Evolutionary conservation across 2,888 invertebrate genomes (phyloP).

Genomic region (Melolontha melolontha): DNA sequence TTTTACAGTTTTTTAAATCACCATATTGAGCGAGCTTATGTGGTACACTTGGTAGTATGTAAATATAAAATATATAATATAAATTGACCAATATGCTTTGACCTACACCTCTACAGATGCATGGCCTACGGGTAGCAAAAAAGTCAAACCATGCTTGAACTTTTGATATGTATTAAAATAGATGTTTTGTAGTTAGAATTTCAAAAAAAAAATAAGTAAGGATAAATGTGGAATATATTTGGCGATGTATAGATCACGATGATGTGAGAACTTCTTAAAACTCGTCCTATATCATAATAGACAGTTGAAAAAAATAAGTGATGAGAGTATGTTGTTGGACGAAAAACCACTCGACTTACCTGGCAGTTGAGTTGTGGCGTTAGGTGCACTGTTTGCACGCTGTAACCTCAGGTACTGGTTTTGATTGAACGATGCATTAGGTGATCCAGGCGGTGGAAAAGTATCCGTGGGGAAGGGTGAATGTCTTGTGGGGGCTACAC

Average conservation of each 20-base stretch:
- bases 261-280: slow-evolving; percentile 37
- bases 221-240: background rate
- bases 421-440: slow-evolving; percentile 65
- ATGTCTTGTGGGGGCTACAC: slow-evolving; percentile 68
- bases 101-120: slow-evolving; percentile 54
- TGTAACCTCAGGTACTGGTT: slow-evolving; percentile 70
- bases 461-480: slow-evolving; percentile 69
- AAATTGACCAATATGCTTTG: slow-evolving; percentile 50
- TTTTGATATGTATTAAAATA: slow-evolving; percentile 24
- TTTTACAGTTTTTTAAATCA: no score
- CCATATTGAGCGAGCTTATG: no score
- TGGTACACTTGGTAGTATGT: background rate
- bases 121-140: slow-evolving; percentile 55
- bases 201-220: slow-evolving; percentile 4
- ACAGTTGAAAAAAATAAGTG: background rate
- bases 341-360: slow-evolving; percentile 61
- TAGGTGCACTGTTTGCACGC: slow-evolving; percentile 70
- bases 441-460: slow-evolving; percentile 68
- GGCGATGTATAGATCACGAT: slow-evolving; percentile 4
- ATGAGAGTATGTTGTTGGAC: background rate
- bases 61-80: slow-evolving; percentile 14
- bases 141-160: slow-evolving; percentile 48
- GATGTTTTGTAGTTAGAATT: slow-evolving; percentile 8
- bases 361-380: slow-evolving; percentile 72
- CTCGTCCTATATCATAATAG: slow-evolving; percentile 25